These are phyloP conservation scores for Halcyon malimbica DNA, from an alignment of 2,113 vertebrate genomes.

Conservation along the genomic window DNA sequence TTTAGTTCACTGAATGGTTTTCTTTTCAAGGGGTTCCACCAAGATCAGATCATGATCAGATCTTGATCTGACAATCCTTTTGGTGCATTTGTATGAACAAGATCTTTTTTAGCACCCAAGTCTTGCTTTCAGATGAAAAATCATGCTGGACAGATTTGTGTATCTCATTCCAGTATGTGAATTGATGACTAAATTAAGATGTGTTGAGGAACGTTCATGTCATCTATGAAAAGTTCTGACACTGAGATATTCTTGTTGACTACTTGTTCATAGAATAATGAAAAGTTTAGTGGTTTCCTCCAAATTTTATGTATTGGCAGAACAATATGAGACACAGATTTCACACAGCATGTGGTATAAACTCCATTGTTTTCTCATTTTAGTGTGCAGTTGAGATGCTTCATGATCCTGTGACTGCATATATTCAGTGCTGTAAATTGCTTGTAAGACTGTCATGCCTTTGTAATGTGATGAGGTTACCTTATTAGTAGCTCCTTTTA, in stretches of 20 bases:
- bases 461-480: conserved; percentile 54
- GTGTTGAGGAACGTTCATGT: conserved; percentile 46
- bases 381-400: conserved; percentile 24
- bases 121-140: not conserved
- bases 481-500: conserved; percentile 39
- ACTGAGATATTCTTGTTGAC: conserved; percentile 29
- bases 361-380: conserved; percentile 26
- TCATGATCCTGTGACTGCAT: conserved; percentile 27
- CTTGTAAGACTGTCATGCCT: conserved; percentile 43
- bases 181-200: conserved; percentile 40
- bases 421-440: conserved; percentile 20
- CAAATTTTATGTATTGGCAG: conserved; percentile 40
- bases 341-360: not conserved
- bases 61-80: not conserved
- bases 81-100: not conserved
- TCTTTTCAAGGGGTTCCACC: not conserved
- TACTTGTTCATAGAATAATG: conserved; percentile 39
- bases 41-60: not conserved
- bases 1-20: not conserved
- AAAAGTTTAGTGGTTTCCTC: conserved; percentile 41
- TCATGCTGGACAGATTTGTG: not conserved
- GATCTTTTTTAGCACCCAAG: not conserved
- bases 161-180: conserved; percentile 33
- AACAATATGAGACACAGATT: not conserved
- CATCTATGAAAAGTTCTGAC: not conserved